A percentile compares a stretch with the other conserved stretches of the same genome.
Evolutionary conservation across 2,113 vertebrate species (phyloP).

Genomic region (Columba livia): DNA sequence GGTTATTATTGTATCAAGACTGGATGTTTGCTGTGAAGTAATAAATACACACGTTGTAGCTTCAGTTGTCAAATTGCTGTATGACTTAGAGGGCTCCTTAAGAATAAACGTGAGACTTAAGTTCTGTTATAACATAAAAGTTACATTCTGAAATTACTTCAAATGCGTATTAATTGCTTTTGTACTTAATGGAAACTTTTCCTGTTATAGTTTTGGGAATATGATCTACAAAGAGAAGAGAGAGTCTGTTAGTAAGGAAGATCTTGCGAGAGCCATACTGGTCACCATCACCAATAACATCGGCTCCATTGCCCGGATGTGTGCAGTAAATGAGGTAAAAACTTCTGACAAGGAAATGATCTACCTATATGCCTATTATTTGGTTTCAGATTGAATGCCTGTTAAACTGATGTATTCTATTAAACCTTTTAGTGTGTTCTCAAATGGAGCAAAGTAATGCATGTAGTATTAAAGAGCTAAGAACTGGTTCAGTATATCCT

Average conservation of each 20-base stretch:
- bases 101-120: background rate
- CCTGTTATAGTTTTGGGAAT: constrained; percentile 79
- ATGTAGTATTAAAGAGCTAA: background rate
- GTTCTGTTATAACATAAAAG: background rate
- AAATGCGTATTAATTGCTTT: background rate
- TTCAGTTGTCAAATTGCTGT: background rate
- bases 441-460: background rate
- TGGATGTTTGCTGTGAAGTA: background rate
- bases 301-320: constrained; percentile 83
- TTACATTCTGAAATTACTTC: background rate
- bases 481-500: background rate
- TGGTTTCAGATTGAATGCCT: background rate
- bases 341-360: background rate
- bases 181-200: background rate
- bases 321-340: constrained; percentile 84
- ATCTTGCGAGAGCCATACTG: constrained; percentile 82
- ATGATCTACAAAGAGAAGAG: constrained; percentile 86
- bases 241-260: constrained; percentile 84
- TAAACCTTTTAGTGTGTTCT: background rate
- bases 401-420: background rate
- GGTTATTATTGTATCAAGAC: background rate
- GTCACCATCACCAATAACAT: constrained; percentile 86
- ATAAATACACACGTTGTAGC: fast-evolving
- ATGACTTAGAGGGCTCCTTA: background rate
- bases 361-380: background rate